These are phyloP conservation scores for Sapayoa aenigma DNA, from an alignment of 2,113 vertebrate species.

Conservation along the genomic window DNA sequence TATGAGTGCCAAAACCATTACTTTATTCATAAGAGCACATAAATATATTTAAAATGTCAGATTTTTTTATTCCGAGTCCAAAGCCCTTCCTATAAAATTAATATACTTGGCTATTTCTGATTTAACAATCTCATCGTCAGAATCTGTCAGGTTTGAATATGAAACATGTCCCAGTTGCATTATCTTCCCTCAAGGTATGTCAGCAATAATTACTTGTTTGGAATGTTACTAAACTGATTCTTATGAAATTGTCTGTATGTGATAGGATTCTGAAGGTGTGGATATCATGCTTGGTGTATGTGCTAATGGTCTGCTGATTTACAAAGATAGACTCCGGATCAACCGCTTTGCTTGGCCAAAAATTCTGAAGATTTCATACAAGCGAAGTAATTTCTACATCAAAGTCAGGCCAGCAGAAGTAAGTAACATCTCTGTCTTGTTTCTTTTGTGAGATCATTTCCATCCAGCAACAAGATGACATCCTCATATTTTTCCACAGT, in stretches of 20 bases:
- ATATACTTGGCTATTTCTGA: background rate
- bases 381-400: conserved; percentile 98
- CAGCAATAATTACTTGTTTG: background rate
- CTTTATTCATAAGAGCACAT: background rate
- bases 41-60: too few species aligned
- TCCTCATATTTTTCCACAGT: background rate
- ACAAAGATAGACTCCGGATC: conserved; percentile 96
- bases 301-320: conserved; percentile 93
- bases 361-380: conserved; percentile 98
- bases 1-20: background rate
- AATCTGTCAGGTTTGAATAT: background rate
- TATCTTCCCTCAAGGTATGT: background rate
- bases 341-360: conserved; percentile 99
- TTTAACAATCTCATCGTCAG: background rate
- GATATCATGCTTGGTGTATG: conserved; percentile 98
- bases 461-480: background rate
- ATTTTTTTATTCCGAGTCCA: background rate
- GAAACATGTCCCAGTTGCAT: background rate
- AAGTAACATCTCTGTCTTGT: background rate
- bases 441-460: background rate
- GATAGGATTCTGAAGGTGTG: conserved; percentile 94
- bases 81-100: background rate
- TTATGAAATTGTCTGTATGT: background rate
- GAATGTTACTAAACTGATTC: background rate
- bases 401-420: conserved; percentile 98